Evolutionary conservation across 2,888 invertebrate species (phyloP).

Genomic region (Drosophila hamatofila): DNA sequence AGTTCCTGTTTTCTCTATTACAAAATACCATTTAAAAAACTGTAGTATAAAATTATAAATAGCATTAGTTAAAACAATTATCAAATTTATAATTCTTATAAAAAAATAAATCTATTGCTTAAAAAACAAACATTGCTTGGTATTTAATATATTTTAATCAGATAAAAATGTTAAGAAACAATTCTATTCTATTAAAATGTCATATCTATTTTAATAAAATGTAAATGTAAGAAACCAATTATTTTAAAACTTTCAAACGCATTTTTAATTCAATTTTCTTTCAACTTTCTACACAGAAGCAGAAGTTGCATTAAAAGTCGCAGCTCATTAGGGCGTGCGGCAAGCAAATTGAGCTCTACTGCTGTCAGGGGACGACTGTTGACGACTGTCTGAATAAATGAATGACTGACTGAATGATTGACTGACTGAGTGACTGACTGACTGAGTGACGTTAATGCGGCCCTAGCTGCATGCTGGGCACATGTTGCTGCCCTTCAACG

Average conservation of each 20-base stretch:
- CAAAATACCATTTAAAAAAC: no score
- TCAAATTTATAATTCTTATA: no score
- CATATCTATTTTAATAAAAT: background rate
- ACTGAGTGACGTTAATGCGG: conserved; percentile 30
- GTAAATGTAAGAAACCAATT: no score
- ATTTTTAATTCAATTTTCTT: background rate
- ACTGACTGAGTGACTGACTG: conserved; percentile 27
- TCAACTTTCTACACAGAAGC: background rate
- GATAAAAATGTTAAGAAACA: no score
- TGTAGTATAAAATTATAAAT: no score
- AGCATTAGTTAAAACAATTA: no score
- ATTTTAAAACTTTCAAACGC: background rate
- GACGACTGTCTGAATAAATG: conserved; percentile 20
- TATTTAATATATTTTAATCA: no score
- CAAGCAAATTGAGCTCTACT: conserved; percentile 1
- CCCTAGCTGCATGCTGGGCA: conserved; percentile 39
- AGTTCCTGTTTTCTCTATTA: no score
- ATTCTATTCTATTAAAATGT: no score
- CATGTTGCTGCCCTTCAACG: conserved; percentile 75
- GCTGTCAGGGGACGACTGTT: conserved; percentile 15
- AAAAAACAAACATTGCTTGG: no score
- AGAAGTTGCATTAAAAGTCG: conserved; percentile 26
- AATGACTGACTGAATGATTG: conserved; percentile 20
- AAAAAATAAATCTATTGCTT: no score
- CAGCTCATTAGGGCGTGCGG: conserved; percentile 40